Conservation (phyloP, 2,888 invertebrate species). For the Drepana falcataria region DNA sequence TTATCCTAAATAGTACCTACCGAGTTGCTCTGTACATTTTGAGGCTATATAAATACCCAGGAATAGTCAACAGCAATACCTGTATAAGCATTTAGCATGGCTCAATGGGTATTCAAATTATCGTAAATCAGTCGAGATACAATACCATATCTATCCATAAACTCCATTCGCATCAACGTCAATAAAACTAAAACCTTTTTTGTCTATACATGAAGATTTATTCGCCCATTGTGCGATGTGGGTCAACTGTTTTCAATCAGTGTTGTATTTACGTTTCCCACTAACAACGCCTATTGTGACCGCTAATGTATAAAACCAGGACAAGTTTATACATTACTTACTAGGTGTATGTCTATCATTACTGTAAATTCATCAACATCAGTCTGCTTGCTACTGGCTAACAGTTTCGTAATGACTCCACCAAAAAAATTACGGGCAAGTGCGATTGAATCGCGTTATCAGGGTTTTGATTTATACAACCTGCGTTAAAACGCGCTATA, state of each 20-base stretch:
- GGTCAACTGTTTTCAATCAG: conserved; percentile 61
- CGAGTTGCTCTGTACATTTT: too few species aligned
- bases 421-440: too few species aligned
- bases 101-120: neutral
- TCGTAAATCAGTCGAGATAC: conserved; percentile 1
- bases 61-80: too few species aligned
- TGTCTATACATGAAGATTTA: conserved; percentile 61
- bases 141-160: conserved; percentile 1
- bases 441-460: too few species aligned
- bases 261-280: conserved; percentile 40
- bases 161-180: conserved; percentile 4
- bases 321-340: conserved; percentile 15
- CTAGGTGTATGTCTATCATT: neutral
- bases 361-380: conserved; percentile 10
- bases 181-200: conserved; percentile 45
- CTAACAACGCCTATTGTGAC: conserved; percentile 41
- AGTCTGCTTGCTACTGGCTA: neutral
- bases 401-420: too few species aligned
- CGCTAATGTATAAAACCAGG: conserved; percentile 37
- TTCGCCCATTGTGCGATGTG: conserved; percentile 60
- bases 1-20: too few species aligned
- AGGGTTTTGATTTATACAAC: too few species aligned
- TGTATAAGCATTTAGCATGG: neutral
- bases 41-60: too few species aligned
- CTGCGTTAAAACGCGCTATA: too few species aligned